Percentiles rank a stretch among this genome's conserved stretches.
phyloP scores from a whole-genome alignment of 2,888 invertebrate species.

The Sabatieria punctata region DNA sequence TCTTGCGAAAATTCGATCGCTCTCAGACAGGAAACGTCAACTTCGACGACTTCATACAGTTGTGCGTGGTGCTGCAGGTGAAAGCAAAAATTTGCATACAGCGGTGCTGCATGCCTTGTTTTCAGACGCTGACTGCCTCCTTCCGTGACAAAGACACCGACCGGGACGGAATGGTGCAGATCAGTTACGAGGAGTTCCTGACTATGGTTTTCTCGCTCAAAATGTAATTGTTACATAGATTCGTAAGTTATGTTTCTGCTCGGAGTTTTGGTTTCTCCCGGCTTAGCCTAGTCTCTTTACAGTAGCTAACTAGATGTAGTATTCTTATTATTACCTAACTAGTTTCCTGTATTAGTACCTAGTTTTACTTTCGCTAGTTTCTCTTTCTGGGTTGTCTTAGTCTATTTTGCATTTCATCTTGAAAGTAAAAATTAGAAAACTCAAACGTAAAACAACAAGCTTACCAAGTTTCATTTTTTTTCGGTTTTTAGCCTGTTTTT shows the following conservation, averaged over 20 bases:
- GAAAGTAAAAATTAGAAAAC: too few relatives aligned
- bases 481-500: too few relatives aligned
- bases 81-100: too few relatives aligned
- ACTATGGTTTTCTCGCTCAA: conserved; percentile 53
- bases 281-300: too few relatives aligned
- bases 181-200: conserved; percentile 74
- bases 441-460: too few relatives aligned
- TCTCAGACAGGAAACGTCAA: conserved; percentile 72
- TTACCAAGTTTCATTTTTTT: too few relatives aligned
- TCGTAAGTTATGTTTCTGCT: not conserved
- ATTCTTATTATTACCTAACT: too few relatives aligned
- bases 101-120: not conserved
- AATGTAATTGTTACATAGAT: conserved; percentile 11
- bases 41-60: conserved; percentile 97
- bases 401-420: too few relatives aligned
- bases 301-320: not conserved
- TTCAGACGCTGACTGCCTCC: conserved; percentile 45
- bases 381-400: too few relatives aligned
- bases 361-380: too few relatives aligned
- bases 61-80: conserved; percentile 52
- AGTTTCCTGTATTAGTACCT: too few relatives aligned
- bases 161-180: conserved; percentile 60
- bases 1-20: conserved; percentile 82
- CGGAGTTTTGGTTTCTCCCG: too few relatives aligned
- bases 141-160: conserved; percentile 61